Conservation (phyloP, 2,797 vertebrate genomes). For the Helostoma temminkii region DNA sequence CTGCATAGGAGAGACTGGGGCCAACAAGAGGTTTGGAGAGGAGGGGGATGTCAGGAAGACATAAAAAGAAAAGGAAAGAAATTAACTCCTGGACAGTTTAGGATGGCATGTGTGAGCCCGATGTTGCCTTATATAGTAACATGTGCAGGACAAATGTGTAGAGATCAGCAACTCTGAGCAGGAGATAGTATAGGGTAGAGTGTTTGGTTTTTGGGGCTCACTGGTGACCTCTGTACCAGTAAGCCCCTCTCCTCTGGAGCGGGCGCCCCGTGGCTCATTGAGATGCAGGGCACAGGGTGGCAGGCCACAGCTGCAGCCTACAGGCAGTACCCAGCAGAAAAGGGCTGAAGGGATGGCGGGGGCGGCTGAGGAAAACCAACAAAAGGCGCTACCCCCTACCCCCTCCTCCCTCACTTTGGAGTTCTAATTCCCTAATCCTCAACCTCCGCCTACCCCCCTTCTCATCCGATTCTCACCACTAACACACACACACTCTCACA, state of each 20-base stretch:
- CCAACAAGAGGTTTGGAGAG: constrained; percentile 43
- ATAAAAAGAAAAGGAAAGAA: constrained; percentile 44
- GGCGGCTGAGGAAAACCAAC: constrained; percentile 85
- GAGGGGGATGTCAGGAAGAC: constrained; percentile 59
- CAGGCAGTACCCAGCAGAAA: constrained; percentile 83
- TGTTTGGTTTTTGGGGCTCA: constrained; percentile 61
- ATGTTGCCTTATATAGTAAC: constrained; percentile 60
- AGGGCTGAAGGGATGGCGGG: constrained; percentile 83
- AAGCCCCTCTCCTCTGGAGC: constrained; percentile 78
- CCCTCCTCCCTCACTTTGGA: constrained; percentile 80
- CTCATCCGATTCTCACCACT: constrained; percentile 80
- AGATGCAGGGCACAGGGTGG: constrained; percentile 87
- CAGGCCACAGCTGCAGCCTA: constrained; percentile 90
- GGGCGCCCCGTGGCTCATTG: constrained; percentile 84
- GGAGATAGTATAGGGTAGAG: constrained; percentile 36
- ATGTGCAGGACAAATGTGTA: constrained; percentile 45
- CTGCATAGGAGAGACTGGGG: constrained; percentile 76
- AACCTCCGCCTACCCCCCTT: constrained; percentile 78
- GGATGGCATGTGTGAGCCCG: constrained; percentile 63
- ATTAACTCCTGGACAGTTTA: constrained; percentile 69
- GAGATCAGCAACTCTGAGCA: constrained; percentile 15
- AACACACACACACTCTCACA: constrained; percentile 64
- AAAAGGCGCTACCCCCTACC: constrained; percentile 80
- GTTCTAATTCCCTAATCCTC: constrained; percentile 88
- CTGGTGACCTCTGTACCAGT: constrained; percentile 81